Percentiles rank a stretch among this genome's conserved stretches.
These are phyloP conservation scores for Amiota mariae DNA, from an alignment of 2,888 invertebrate genomes.

Conservation along the genomic window DNA sequence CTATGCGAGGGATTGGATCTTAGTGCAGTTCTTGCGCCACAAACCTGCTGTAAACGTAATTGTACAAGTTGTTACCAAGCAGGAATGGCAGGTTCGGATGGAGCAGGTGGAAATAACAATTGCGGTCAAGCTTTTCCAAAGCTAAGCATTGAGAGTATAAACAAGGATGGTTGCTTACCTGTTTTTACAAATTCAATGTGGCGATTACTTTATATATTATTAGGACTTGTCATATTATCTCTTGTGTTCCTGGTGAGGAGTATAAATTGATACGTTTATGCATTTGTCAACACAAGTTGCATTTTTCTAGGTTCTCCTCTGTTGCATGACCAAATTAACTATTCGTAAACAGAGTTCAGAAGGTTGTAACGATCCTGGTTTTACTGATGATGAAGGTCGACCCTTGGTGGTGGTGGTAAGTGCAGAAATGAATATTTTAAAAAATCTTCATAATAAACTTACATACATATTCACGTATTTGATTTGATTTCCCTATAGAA, in stretches of 20 bases:
- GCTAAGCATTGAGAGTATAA: slow-evolving; percentile 57
- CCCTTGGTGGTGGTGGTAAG: slow-evolving; percentile 59
- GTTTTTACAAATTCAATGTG: slow-evolving; percentile 47
- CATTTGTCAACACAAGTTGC: background rate
- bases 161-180: slow-evolving; percentile 60
- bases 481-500: slow-evolving; percentile 42
- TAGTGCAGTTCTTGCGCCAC: slow-evolving; percentile 58
- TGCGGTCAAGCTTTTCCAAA: slow-evolving; percentile 36
- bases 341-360: slow-evolving; percentile 54
- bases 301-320: slow-evolving; percentile 50
- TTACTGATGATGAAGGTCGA: slow-evolving; percentile 59
- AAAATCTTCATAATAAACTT: background rate
- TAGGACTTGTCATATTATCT: slow-evolving; percentile 48
- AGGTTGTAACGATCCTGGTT: slow-evolving; percentile 45
- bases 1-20: background rate
- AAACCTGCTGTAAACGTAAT: slow-evolving; percentile 61
- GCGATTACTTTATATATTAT: slow-evolving; percentile 51
- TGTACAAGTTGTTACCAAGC: slow-evolving; percentile 48
- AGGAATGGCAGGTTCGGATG: slow-evolving; percentile 32
- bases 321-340: slow-evolving; percentile 58
- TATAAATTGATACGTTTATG: background rate
- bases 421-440: background rate
- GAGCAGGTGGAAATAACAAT: slow-evolving; percentile 21
- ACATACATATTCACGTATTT: background rate
- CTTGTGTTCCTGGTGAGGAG: slow-evolving; percentile 57